Evolutionary conservation across 2,797 vertebrate genomes (phyloP), one percentile per base, ranked within the genome.

Genomic region (Syngnathus rostellatus): DNA sequence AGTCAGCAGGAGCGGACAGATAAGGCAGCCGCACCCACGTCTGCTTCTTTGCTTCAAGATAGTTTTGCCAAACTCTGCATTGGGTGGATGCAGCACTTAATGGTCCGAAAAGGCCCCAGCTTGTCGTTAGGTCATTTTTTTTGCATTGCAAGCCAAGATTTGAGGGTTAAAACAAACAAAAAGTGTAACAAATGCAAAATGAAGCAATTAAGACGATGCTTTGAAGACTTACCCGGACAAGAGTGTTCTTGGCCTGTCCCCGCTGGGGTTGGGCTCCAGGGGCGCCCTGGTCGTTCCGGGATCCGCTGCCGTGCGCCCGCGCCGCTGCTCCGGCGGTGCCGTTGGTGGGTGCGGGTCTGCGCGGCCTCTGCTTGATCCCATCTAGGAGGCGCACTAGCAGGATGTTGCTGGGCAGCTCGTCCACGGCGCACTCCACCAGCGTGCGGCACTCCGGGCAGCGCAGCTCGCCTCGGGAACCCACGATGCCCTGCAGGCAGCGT

Each of bases 401-500:
- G 84, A 99, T 99, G 79, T 99, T 99, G 88, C 94, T 98, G 46
- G 97, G 97, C 59, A 99, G 93, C 62, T 98, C 95, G 0, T 99
- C 97, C 45, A 99, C 97, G 0, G 90, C 85, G 0, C 93, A 94
- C 81, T 95, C 95, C 75, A 98, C 97, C 25, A 99, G 85, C 25
- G 95, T 98, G 77, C 97, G 91, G 83, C 97, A 99, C 87, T 99
- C 97, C 0, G 97, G 97, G 81, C 97, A 99, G 23, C 97, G 92
- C 75, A 99, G 90, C 84, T 99, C 97, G 0, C 93, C 95, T 0
- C 97, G 92, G 3, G 97, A 99, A 64, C 93, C 94, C 17, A 99
- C 87, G 17, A 99, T 99, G 66, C 97, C 93, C 76, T 95, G 91
- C 73, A 99, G 91, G 77, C 97, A 99, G 8, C 97, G 91, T 14